Evolutionary conservation across 2,113 vertebrate species (phyloP).

Genomic region (Dromiciops gliroides): DNA sequence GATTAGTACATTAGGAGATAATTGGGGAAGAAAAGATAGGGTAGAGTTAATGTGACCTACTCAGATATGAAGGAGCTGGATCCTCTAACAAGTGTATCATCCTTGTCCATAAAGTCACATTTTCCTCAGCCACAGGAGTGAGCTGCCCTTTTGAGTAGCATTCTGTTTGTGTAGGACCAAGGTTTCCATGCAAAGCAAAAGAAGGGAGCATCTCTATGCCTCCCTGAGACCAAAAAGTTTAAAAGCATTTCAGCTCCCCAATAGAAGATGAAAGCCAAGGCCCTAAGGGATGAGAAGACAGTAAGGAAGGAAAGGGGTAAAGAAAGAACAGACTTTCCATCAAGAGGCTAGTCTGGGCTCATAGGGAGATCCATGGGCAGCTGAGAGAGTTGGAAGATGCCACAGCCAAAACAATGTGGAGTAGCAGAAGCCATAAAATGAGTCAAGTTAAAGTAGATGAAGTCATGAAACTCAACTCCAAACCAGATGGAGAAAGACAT

Average conservation of each 20-base stretch:
- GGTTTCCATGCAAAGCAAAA: background rate
- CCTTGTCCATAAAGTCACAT: background rate
- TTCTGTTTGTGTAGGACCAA: background rate
- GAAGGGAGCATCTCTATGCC: background rate
- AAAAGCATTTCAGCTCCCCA: background rate
- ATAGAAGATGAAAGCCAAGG: background rate
- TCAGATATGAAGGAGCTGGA: background rate
- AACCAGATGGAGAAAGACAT: background rate
- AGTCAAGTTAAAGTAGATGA: background rate
- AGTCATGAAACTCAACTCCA: background rate
- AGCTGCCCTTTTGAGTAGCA: background rate
- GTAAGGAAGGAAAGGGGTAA: background rate
- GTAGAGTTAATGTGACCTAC: background rate
- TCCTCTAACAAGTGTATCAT: background rate
- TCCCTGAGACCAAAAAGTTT: background rate
- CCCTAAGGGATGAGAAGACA: background rate
- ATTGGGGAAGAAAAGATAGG: background rate
- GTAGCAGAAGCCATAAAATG: background rate
- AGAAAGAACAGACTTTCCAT: background rate
- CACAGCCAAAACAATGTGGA: background rate
- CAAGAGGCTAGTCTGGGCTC: background rate
- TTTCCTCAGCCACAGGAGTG: background rate
- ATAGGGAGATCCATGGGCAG: background rate
- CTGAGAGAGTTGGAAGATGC: background rate
- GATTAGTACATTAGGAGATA: background rate